Evolutionary conservation across 2,797 vertebrate species (phyloP).

Genomic region (Sebastes steindachneri): DNA sequence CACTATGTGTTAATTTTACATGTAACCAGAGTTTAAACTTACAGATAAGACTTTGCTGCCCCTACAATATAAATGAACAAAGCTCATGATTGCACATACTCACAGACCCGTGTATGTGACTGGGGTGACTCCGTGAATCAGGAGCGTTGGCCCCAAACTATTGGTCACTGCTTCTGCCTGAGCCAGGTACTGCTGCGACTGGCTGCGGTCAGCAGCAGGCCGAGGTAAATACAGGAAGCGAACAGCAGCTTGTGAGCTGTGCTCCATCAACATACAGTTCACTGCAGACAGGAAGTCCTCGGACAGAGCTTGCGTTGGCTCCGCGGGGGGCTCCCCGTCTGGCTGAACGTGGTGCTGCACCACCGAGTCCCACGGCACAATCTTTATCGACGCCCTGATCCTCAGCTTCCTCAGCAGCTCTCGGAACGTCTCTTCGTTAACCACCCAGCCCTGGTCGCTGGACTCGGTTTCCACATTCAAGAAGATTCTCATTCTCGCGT

Average conservation of each 20-base stretch:
- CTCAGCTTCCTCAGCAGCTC: conserved; percentile 89
- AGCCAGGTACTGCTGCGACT: conserved; percentile 83
- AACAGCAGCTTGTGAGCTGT: conserved; percentile 86
- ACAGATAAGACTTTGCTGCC: neutral
- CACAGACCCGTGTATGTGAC: conserved; percentile 93
- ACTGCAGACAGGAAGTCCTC: conserved; percentile 82
- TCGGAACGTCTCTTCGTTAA: conserved; percentile 87
- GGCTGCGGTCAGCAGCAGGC: conserved; percentile 81
- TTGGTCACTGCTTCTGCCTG: conserved; percentile 87
- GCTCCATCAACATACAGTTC: conserved; percentile 85
- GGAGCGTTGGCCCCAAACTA: conserved; percentile 88
- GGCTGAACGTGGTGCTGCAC: conserved; percentile 60
- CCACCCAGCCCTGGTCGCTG: conserved; percentile 87
- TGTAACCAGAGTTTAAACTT: conserved; percentile 10
- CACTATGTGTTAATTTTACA: neutral
- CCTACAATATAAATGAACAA: neutral
- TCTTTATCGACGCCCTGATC: conserved; percentile 90
- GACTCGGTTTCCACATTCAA: conserved; percentile 87
- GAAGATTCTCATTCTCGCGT: conserved; percentile 89
- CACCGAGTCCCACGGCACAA: conserved; percentile 88
- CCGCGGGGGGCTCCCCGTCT: neutral
- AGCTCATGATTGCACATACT: conserved; percentile 34
- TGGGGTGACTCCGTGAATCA: conserved; percentile 91
- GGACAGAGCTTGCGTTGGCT: conserved; percentile 31
- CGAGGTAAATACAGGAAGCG: conserved; percentile 91